A percentile compares a stretch with the other conserved stretches of the same genome.
phyloP scores from a whole-genome alignment of 2,113 vertebrate genomes.

The Ictidomys tridecemlineatus region DNA sequence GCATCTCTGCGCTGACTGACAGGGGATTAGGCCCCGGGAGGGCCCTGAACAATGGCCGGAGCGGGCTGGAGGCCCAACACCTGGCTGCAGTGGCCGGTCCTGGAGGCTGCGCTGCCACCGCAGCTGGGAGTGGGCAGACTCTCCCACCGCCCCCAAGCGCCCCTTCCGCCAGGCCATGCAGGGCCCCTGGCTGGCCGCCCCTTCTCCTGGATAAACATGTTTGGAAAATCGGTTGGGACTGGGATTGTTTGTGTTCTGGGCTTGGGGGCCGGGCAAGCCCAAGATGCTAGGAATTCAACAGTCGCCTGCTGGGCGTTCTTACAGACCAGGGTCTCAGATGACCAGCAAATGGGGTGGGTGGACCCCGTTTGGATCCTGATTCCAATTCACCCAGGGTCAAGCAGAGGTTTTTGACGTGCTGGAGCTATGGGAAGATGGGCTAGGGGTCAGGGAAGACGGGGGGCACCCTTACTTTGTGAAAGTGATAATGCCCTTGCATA shows the following conservation, averaged over 20 bases:
- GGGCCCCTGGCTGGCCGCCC: not conserved
- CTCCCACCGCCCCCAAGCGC: not conserved
- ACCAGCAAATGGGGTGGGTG: not conserved
- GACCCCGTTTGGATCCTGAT: not conserved
- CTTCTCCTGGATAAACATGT: constrained; percentile 48
- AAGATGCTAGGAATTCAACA: not conserved
- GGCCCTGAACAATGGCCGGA: constrained; percentile 85
- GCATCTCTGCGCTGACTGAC: constrained; percentile 86
- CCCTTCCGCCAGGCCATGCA: not conserved
- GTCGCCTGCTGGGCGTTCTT: not conserved
- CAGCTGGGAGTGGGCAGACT: too few relatives aligned
- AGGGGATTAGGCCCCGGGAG: constrained; percentile 88
- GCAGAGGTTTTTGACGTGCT: not conserved
- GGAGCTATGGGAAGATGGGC: accelerated
- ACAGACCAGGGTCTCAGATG: not conserved
- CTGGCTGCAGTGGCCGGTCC: constrained; percentile 79
- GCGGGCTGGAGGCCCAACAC: constrained; percentile 86
- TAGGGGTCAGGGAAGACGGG: accelerated
- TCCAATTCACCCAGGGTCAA: not conserved
- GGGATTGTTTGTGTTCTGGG: constrained; percentile 58
- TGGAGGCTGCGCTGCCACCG: constrained; percentile 22
- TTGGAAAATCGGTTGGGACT: constrained; percentile 7
- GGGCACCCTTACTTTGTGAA: not conserved
- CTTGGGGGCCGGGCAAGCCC: not conserved
- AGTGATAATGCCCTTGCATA: too few relatives aligned